A percentile compares a stretch with the other conserved stretches of the same genome.
Evolutionary conservation across 2,113 vertebrate species (phyloP).

Genomic region (Clinocottus analis): DNA sequence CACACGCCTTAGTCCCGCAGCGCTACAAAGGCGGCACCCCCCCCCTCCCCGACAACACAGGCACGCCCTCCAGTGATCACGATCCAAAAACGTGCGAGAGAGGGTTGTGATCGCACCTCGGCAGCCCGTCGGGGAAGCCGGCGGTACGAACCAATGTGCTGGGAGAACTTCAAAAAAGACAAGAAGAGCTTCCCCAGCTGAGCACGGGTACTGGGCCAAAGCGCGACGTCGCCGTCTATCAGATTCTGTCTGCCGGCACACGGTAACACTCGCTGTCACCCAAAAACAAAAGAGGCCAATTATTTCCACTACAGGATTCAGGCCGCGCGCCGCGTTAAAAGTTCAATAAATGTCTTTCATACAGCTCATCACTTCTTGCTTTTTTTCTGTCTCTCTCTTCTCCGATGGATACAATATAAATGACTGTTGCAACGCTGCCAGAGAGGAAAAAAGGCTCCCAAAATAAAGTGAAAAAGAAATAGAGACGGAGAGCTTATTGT

Average conservation of each 20-base stretch:
- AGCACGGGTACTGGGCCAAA: too few relatives aligned
- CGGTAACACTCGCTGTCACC: too few relatives aligned
- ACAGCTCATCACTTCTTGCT: conserved; percentile 45
- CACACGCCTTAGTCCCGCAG: conserved; percentile 33
- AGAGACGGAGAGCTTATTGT: conserved; percentile 33
- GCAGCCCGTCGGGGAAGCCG: conserved; percentile 14
- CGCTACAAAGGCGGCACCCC: conserved; percentile 24
- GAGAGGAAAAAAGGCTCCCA: conserved; percentile 4
- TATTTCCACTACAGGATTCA: conserved; percentile 56
- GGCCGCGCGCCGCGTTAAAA: conserved; percentile 27
- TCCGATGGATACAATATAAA: conserved; percentile 60
- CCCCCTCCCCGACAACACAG: conserved; percentile 33
- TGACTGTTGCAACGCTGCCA: conserved; percentile 33
- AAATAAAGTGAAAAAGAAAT: conserved; percentile 18
- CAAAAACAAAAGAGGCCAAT: conserved; percentile 66
- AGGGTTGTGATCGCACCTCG: conserved; percentile 40
- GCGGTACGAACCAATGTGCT: background rate
- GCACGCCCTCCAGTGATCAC: conserved; percentile 53
- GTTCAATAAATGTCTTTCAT: conserved; percentile 49
- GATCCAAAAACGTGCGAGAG: background rate
- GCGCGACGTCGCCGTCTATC: too few relatives aligned
- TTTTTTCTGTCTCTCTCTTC: conserved; percentile 5
- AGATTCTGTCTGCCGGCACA: too few relatives aligned
- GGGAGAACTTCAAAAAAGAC: conserved; percentile 44
- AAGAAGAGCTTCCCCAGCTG: conserved; percentile 7